phyloP scores from a whole-genome alignment of 2,113 vertebrate genomes.

The mouse (Mus musculus) region GRCm39 chr11:40337001-40337500 shows the following conservation, averaged over 20 bases:
- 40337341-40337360: background rate
- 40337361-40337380: background rate
- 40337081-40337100: background rate
- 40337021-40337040: slow-evolving; percentile 19
- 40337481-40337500: background rate
- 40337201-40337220: background rate
- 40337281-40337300: background rate
- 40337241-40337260: background rate
- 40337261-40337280: slow-evolving; percentile 9
- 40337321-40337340: background rate
- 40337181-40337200: background rate
- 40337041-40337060: slow-evolving; percentile 2
- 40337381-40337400: background rate
- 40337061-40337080: background rate
- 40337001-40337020: background rate
- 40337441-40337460: background rate
- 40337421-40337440: background rate
- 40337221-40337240: background rate
- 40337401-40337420: background rate
- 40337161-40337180: background rate
- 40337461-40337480: background rate
- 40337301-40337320: background rate
- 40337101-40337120: slow-evolving; percentile 15
- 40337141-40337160: background rate
- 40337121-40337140: background rate